Base-by-base conservation (phyloP, 2,113 vertebrate species). In the Numida meleagris region DNA sequence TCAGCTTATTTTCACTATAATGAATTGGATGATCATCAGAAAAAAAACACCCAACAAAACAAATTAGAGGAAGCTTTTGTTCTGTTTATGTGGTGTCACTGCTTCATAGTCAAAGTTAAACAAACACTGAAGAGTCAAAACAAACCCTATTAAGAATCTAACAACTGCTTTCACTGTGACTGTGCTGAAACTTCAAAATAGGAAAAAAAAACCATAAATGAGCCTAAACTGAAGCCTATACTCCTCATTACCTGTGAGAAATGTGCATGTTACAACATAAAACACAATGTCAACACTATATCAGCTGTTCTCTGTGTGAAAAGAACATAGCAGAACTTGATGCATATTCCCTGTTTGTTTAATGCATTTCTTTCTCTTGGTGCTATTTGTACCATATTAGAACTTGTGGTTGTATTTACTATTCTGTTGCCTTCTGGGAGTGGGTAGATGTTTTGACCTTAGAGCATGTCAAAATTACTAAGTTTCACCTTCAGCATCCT, bases 391-490 rank as follows among this genome's bases (percentile, higher is more conserved):
- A 77, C 21, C 5, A 14, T 72, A 62, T 78, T 71, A 67, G 48
- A 82, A 57, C 18, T 11, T 21, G 25, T 89, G 45, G 36, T 81
- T 82, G 43, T 38, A 24, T 82, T 84, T 81, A 42, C 25, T 88
- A 4, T 90, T 91, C 68, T 70, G 5, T 76, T 88, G 53, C 31
- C 57, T 90, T 94, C 53, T 91, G 80, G 34, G 42, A 70, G 45
- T 2, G 8, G 33, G 38, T 85, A 87, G 38, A 25, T 85, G 34
- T 71, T 93, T 84, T 92, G 63, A 94, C 91, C 77, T 95, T 82
- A 86, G 45, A 94, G 82, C 23, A 80, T 27, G 38, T 27, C 70
- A 66, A 95, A 94, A 93, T 95, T 93, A 59, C 71, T 71, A 53
- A 74, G 16, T 55, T 89, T 94, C 90, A 34, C 71, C 50, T 95